Conservation (phyloP, 30 jellyfish, hydroid and myxozoan genomes). For the Sanderia malayensis region DNA sequence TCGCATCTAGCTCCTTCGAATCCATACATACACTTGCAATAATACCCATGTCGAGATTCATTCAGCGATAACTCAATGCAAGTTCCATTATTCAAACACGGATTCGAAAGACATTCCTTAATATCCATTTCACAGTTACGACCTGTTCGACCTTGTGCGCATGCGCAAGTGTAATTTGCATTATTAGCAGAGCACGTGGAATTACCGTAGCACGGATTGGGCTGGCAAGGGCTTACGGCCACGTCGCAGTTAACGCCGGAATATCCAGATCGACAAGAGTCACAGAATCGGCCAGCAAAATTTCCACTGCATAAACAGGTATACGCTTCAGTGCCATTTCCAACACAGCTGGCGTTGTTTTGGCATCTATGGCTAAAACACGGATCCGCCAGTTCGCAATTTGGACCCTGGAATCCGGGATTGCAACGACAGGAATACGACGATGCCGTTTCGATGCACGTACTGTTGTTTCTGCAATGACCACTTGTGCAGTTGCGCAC, state of each 20-base stretch:
- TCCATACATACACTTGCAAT: slow-evolving; percentile 14
- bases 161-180: slow-evolving; percentile 15
- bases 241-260: slow-evolving; percentile 47
- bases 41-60: neutral
- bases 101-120: slow-evolving; percentile 7
- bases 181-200: slow-evolving; percentile 16
- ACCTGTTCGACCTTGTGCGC: slow-evolving; percentile 39
- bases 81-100: slow-evolving; percentile 31
- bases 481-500: slow-evolving; percentile 34
- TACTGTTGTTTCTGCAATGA: slow-evolving; percentile 40
- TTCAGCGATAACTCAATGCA: slow-evolving; percentile 16
- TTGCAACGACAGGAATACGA: slow-evolving; percentile 36
- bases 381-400: slow-evolving; percentile 15
- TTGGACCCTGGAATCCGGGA: slow-evolving; percentile 32
- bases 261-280: slow-evolving; percentile 38
- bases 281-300: slow-evolving; percentile 40
- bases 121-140: slow-evolving; percentile 6
- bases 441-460: slow-evolving; percentile 43
- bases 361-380: slow-evolving; percentile 33
- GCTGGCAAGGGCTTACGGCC: slow-evolving; percentile 35
- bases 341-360: slow-evolving; percentile 37
- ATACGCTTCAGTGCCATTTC: slow-evolving; percentile 18
- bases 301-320: slow-evolving; percentile 49
- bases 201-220: slow-evolving; percentile 47
- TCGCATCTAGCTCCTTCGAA: slow-evolving; percentile 42